A percentile compares a stretch with the other conserved stretches of the same genome.
Evolutionary conservation across 2,113 vertebrate species (phyloP).

Genomic region (Sorex araneus): DNA sequence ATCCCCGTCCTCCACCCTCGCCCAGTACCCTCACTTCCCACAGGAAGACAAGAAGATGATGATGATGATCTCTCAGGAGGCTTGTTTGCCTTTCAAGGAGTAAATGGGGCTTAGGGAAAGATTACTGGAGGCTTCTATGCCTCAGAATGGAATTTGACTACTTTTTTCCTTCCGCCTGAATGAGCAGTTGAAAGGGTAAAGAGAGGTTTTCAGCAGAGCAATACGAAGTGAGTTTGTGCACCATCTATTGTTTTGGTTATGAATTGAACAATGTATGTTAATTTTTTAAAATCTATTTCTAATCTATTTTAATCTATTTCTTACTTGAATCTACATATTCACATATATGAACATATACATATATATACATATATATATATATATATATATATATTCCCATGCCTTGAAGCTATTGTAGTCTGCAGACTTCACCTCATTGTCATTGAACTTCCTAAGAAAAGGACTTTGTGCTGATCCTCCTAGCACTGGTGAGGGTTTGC

Average conservation of each 20-base stretch:
- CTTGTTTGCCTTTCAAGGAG: conserved; percentile 33
- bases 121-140: conserved; percentile 60
- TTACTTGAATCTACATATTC: conserved; percentile 29
- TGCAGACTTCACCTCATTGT: not conserved
- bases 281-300: too few relatives aligned
- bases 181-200: conserved; percentile 77
- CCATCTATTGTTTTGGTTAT: conserved; percentile 67
- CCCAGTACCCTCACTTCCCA: too few relatives aligned
- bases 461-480: not conserved
- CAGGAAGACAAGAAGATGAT: too few relatives aligned
- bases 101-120: conserved; percentile 40
- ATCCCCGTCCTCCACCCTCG: not conserved
- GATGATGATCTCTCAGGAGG: conserved; percentile 40
- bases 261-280: conserved; percentile 59
- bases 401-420: not conserved
- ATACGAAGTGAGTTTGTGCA: conserved; percentile 61
- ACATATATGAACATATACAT: not conserved
- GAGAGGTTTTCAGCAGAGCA: conserved; percentile 75
- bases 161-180: conserved; percentile 75
- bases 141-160: conserved; percentile 76
- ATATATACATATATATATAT: not conserved
- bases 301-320: conserved; percentile 75
- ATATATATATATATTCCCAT: not conserved
- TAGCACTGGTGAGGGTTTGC: not conserved
- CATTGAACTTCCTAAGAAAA: not conserved